Base-by-base conservation (phyloP, 2,797 vertebrate genomes). In the Melanotaenia boesemani region DNA sequence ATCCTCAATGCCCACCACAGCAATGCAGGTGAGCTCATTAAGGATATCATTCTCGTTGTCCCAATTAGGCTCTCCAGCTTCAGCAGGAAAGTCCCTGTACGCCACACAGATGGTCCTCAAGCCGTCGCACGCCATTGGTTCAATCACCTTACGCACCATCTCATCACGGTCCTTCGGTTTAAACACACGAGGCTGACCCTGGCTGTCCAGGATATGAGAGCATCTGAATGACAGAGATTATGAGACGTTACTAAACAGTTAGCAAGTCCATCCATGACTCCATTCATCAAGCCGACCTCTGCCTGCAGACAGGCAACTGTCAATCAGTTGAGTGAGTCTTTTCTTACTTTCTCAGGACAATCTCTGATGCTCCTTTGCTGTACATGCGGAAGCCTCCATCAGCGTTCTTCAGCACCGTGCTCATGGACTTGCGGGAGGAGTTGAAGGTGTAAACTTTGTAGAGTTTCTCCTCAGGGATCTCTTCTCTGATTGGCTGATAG, bases 381-480 rank as follows among this genome's bases (percentile, higher is more conserved):
- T 97, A 99, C 97, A 99, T 97, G 84, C 97, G 96, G 93, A 94
- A 99, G 70, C 96, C 86, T 5, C 96, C 95, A 0, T 88, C 88
- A 0, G 95, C 46, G 2, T 91, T 97, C 91, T 93, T 92, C 56
- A 99, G 88, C 70, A 99, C 96, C 0, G 98, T 99, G 92, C 97
- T 99, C 98, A 99, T 99, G 88, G 97, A 98, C 77, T 99, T 99
- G 80, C 98, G 96, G 61, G 95, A 95, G 0, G 98, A 99, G 92
- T 99, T 99, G 93, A 99, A 99, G 70, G 98, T 99, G 90, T 99
- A 99, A 55, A 99, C 98, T 83, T 99, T 99, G 93, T 97, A 97
- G 54, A 99, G 92, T 61, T 96, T 97, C 90, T 99, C 97, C 81
- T 99, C 98, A 0, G 98, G 98, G 77, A 99, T 79, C 91, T 99